Percentiles rank a stretch among this genome's conserved stretches.
These are phyloP conservation scores for Myotis planiceps DNA, from an alignment of 2,797 vertebrate species.

Conservation along the genomic window DNA sequence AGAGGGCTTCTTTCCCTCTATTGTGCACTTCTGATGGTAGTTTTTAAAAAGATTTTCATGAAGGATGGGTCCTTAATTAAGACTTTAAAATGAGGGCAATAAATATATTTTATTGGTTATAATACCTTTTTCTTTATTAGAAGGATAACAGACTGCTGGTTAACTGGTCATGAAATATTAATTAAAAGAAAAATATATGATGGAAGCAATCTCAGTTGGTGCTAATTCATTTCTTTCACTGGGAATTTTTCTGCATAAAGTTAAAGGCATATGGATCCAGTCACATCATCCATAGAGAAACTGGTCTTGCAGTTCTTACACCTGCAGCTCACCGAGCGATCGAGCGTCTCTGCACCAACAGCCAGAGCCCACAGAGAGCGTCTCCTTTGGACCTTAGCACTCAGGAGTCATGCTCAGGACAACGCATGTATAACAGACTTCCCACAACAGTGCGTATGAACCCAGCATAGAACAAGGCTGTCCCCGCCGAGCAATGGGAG, in stretches of 20 bases:
- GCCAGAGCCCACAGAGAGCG: not conserved
- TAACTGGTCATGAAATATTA: constrained; percentile 87
- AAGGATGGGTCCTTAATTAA: constrained; percentile 84
- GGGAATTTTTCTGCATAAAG: constrained; percentile 47
- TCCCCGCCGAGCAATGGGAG: not conserved
- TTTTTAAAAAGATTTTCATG: constrained; percentile 79
- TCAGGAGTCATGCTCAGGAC: not conserved
- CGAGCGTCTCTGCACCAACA: not conserved
- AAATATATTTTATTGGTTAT: constrained; percentile 87
- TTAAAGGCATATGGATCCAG: not conserved
- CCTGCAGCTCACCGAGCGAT: not conserved
- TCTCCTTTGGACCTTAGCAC: not conserved
- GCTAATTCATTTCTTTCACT: constrained; percentile 56
- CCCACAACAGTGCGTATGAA: not conserved
- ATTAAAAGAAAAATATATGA: constrained; percentile 85
- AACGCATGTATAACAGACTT: not conserved
- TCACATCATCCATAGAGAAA: not conserved
- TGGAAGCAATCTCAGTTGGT: constrained; percentile 73
- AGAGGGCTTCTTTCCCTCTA: constrained; percentile 68
- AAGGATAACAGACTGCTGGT: constrained; percentile 83
- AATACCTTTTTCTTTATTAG: constrained; percentile 83
- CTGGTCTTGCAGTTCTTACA: not conserved
- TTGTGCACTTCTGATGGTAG: constrained; percentile 57
- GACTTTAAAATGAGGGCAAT: constrained; percentile 84
- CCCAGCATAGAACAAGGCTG: not conserved